A percentile compares a stretch with the other conserved stretches of the same genome.
Evolutionary conservation across 2,113 vertebrate genomes (phyloP).

Genomic region (cattle (Bos taurus)): ARS-UCD2.0 NC_037334.1:1295501-1296000

Average conservation of each 20-base stretch:
- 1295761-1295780: background rate
- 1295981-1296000: background rate
- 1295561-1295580: background rate
- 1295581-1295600: background rate
- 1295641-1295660: background rate
- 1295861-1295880: background rate
- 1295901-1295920: background rate
- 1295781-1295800: background rate
- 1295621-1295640: background rate
- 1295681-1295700: background rate
- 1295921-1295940: background rate
- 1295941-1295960: background rate
- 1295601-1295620: background rate
- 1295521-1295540: background rate
- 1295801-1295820: background rate
- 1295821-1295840: fast-evolving
- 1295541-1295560: background rate
- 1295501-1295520: background rate
- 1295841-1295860: background rate
- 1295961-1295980: background rate
- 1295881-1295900: background rate
- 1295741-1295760: background rate
- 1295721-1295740: background rate
- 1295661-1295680: background rate
- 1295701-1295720: background rate